Base-by-base conservation (phyloP, 1,140 invertebrate genomes). In the Zaprionus africanus region DNA sequence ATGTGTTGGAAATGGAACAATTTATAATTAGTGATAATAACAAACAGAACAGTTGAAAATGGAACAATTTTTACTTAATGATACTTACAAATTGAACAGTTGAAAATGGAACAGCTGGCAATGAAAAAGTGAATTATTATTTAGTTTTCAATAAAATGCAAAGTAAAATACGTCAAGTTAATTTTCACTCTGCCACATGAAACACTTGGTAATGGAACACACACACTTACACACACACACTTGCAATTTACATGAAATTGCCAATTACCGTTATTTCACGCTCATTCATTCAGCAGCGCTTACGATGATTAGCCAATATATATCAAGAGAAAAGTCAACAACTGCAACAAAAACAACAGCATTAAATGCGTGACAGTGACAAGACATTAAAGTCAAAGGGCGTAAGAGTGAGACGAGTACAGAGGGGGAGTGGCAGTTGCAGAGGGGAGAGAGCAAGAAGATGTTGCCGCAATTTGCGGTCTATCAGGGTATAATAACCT, bases 401-500 rank as follows among this genome's bases (percentile, higher is more conserved):
- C 34, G 38, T 17, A 53, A 62, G 28, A n/a, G 38, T 36, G 31
- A 26, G 13, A 28, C 17, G 31, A 11, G 46, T 26, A 31, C 28
- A 31, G 28, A 31, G 12, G 17, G 36, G 12, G 17, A 26, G 54
- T 1, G 22, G 19, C 11, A 24, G 56, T 58, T 13, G 38, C 9
- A 24, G 60, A 28, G 53, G 26, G 7, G 15, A 19, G 46, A 19
- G 46, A 22, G 46, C 24, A 24, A 43, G 62, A 60, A 62, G 28
- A 59, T 62, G 41, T 41, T 31, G 65, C 51, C 67, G 59, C 69
- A 76, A 76, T 68, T 76, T 85, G 82, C 65, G 76, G 82, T 85
- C 81, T 78, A 85, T 84, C 75, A 76, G 79, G 57, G 82, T 76
- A 85, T 81, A 85, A 72, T 81, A 85, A 85, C 75, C 82, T 84